These are phyloP conservation scores for Ibycter americanus DNA, from an alignment of 2,797 vertebrate species.

Conservation along the genomic window DNA sequence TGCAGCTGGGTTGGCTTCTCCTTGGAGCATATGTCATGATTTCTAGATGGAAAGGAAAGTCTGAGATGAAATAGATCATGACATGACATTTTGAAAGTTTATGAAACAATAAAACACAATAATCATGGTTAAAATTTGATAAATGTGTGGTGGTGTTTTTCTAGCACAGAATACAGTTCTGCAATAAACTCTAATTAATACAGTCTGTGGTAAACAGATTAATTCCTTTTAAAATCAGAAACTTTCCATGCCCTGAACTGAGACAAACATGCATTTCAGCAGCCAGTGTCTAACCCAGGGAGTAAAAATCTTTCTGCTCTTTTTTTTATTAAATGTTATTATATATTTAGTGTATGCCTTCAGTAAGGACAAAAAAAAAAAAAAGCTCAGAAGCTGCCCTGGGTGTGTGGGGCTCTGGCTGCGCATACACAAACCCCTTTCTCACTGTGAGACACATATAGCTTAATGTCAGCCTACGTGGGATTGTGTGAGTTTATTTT, in stretches of 20 bases:
- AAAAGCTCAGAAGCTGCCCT: not conserved
- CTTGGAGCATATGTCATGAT: not conserved
- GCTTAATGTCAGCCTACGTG: not conserved
- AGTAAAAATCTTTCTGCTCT: not conserved
- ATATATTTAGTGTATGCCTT: not conserved
- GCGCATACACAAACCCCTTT: not conserved
- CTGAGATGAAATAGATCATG: slow-evolving; percentile 60
- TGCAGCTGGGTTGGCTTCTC: not conserved
- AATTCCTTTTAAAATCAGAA: slow-evolving; percentile 60
- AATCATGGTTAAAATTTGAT: slow-evolving; percentile 62
- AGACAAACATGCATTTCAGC: slow-evolving; percentile 24
- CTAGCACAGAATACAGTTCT: slow-evolving; percentile 34
- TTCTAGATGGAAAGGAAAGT: slow-evolving; percentile 51
- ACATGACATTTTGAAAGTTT: slow-evolving; percentile 60
- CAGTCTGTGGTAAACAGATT: slow-evolving; percentile 61
- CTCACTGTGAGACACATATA: not conserved
- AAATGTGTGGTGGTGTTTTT: slow-evolving; percentile 60
- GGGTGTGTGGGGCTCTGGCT: not conserved
- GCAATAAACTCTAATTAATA: slow-evolving; percentile 55
- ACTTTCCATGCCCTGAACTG: slow-evolving; percentile 57
- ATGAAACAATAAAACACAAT: slow-evolving; percentile 67
- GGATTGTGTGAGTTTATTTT: not conserved
- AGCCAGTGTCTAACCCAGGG: not conserved
- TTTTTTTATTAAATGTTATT: not conserved
- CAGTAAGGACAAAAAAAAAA: not conserved